Conservation (phyloP, 2,888 invertebrate genomes). For the Podabrus alpinus region DNA sequence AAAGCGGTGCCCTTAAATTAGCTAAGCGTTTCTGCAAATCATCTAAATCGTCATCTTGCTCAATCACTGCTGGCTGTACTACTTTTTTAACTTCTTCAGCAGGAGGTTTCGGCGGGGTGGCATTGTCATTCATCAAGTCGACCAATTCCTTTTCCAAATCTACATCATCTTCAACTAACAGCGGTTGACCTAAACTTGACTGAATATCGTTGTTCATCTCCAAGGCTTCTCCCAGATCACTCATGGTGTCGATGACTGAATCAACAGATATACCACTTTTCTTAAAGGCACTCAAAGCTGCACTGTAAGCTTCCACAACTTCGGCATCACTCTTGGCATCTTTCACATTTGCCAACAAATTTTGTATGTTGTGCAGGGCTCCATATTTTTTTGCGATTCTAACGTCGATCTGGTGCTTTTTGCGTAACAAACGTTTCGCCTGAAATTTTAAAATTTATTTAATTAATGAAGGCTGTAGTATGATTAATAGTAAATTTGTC, state of each 20-base stretch:
- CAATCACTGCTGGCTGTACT: constrained; percentile 3
- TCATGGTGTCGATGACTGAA: constrained; percentile 71
- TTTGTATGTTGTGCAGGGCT: constrained; percentile 65
- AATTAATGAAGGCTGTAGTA: no score
- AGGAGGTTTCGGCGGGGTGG: constrained; percentile 9
- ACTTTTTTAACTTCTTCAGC: background rate
- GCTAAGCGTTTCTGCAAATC: constrained; percentile 41
- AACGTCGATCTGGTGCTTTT: constrained; percentile 65
- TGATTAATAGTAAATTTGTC: no score
- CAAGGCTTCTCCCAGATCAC: constrained; percentile 72
- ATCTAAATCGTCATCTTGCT: constrained; percentile 34
- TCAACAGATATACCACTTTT: constrained; percentile 70
- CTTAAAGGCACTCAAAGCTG: constrained; percentile 69
- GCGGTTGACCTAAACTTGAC: constrained; percentile 57
- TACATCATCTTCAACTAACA: constrained; percentile 59
- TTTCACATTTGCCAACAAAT: constrained; percentile 61
- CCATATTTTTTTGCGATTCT: constrained; percentile 60
- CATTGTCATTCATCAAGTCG: constrained; percentile 58
- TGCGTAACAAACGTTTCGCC: constrained; percentile 66
- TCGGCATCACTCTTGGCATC: constrained; percentile 62
- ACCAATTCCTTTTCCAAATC: constrained; percentile 71
- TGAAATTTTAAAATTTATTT: constrained; percentile 42
- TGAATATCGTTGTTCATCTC: constrained; percentile 64
- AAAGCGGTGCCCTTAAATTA: constrained; percentile 44
- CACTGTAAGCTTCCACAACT: constrained; percentile 66